These are phyloP conservation scores for Brachyptera putata DNA, from an alignment of 2,888 invertebrate genomes.

Conservation along the genomic window DNA sequence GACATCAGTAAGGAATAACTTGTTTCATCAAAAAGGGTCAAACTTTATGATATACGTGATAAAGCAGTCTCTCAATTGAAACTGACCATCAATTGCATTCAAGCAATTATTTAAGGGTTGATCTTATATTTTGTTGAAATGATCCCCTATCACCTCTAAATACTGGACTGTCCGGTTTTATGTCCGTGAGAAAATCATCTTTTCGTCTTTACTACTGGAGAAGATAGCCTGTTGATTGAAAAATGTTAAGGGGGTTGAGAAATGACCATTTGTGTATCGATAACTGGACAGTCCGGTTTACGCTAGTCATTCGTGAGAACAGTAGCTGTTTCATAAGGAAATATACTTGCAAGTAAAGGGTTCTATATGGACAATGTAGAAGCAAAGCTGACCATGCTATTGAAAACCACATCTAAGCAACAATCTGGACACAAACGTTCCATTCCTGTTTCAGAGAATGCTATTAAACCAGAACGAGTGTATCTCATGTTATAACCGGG, in stretches of 20 bases:
- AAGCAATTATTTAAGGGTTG: constrained; percentile 19
- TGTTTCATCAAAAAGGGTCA: neutral
- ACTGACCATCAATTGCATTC: constrained; percentile 20
- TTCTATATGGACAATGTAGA: neutral
- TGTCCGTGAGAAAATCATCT: constrained; percentile 15
- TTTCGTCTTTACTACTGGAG: neutral
- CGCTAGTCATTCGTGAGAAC: neutral
- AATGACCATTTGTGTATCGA: constrained; percentile 3
- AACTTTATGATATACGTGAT: neutral
- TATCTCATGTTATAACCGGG: neutral
- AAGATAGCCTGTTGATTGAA: neutral
- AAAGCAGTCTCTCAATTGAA: constrained; percentile 3
- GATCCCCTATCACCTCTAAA: constrained; percentile 1
- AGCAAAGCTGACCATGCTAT: neutral
- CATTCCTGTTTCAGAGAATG: neutral
- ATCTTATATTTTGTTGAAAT: constrained; percentile 7
- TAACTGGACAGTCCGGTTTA: constrained; percentile 16
- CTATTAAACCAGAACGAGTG: neutral
- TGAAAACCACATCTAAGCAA: neutral
- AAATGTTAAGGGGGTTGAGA: constrained; percentile 7
- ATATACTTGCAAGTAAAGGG: neutral
- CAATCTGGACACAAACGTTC: neutral
- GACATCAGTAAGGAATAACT: constrained; percentile 4
- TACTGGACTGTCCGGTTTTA: constrained; percentile 18
- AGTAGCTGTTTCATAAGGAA: neutral